phyloP scores from a whole-genome alignment of 2,113 vertebrate genomes.

The Toxotes jaculatrix region DNA sequence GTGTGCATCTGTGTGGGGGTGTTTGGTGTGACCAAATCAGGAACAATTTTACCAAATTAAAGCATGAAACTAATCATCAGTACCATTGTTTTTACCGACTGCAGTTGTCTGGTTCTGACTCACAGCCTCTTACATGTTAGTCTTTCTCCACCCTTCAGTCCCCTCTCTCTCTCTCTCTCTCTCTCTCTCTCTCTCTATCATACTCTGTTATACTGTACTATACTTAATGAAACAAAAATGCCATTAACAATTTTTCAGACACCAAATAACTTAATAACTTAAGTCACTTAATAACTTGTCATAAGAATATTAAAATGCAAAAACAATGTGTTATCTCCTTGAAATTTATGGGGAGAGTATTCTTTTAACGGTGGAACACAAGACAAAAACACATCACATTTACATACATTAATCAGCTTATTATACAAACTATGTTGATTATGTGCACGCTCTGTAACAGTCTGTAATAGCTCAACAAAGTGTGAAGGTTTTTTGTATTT shows the following conservation, averaged over 20 bases:
- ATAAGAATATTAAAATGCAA: conserved; percentile 5
- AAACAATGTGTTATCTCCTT: background rate
- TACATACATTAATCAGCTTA: conserved; percentile 22
- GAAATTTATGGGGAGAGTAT: conserved; percentile 3
- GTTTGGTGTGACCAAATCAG: conserved; percentile 43
- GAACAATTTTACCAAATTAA: conserved; percentile 48
- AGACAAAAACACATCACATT: background rate
- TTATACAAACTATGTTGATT: no score
- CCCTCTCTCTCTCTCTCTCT: background rate
- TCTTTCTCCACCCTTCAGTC: background rate
- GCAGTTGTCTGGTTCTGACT: conserved; percentile 28
- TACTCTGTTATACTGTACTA: conserved; percentile 21
- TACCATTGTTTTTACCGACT: conserved; percentile 19
- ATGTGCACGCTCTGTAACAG: background rate
- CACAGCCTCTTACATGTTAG: background rate
- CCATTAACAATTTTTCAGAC: conserved; percentile 35
- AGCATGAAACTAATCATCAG: conserved; percentile 35
- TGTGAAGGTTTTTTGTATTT: background rate
- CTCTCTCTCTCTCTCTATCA: background rate
- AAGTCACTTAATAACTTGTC: conserved; percentile 26
- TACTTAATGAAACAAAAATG: conserved; percentile 46
- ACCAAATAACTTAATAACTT: conserved; percentile 24
- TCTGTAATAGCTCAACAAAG: no score
- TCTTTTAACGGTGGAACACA: conserved; percentile 3
- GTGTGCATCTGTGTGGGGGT: conserved; percentile 23